Evolutionary conservation across 2,888 invertebrate genomes (phyloP), one percentile per base, ranked within the genome.

Genomic region (Pemphredon lugubris): DNA sequence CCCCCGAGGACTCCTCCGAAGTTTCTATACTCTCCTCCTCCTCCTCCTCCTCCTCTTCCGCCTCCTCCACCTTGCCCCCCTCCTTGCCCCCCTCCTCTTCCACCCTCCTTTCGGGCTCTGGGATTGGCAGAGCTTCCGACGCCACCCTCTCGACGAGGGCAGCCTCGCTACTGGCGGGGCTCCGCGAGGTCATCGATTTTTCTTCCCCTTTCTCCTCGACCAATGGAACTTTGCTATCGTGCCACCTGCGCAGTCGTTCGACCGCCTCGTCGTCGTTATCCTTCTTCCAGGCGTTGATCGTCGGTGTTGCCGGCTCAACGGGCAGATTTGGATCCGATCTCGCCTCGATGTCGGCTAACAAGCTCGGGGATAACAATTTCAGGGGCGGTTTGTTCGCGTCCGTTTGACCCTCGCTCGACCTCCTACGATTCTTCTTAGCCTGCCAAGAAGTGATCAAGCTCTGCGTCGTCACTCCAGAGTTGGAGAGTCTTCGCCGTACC

Each of bases 401-500:
- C 0, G 85, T 61, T 61, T 88, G 88, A n/a, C 88, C 86, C 9
- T 89, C 89, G 59, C 88, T 89, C 0, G 84, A 86, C 51, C 87
- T 82, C 20, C 89, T 77, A 0, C 88, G 84, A 65, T 84, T 83
- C 14, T 78, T 70, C 60, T 84, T 88, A 0, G 75, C 55, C 23
- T 86, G 84, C 81, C 85, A 85, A 2, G 79, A 81, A 85, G 86
- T 9, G 82, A 72, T 57, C 11, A 76, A 23, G 6, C 66, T 81
- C 16, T 67, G 72, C 5, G 65, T 45, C 0, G 72, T 82, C 2
- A 87, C 84, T 48, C 91, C 87, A 4, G 92, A 91, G 14, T 91
- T 91, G 0, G 93, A 92, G 1, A 91, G 77, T 78, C 90, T 85
- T 66, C 93, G 90, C 23, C 90, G 87, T 91, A 73, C 26, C 26